phyloP scores from a whole-genome alignment of 2,888 invertebrate genomes.

The Heteropelma amictum region DNA sequence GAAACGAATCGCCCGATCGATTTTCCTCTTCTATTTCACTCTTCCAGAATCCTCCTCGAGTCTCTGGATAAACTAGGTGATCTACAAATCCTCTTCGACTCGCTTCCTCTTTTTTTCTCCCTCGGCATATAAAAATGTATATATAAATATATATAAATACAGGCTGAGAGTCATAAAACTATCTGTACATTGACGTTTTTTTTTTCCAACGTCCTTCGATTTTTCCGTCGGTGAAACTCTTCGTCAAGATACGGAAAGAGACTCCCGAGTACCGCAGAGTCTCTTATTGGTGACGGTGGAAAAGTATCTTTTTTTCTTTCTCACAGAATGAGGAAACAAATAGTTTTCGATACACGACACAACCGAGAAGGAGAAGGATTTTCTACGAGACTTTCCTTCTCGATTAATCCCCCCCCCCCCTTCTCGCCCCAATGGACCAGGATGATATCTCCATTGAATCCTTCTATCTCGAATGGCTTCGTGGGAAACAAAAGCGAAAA shows the following conservation, averaged over 20 bases:
- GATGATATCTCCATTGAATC: too few relatives aligned
- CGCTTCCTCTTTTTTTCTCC: conserved; percentile 9
- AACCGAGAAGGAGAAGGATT: background rate
- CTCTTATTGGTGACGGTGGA: conserved; percentile 28
- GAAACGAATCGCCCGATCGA: conserved; percentile 68
- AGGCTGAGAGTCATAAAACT: too few relatives aligned
- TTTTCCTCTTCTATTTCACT: conserved; percentile 44
- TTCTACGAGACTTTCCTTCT: background rate
- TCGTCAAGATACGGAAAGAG: conserved; percentile 11
- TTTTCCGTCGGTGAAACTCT: conserved; percentile 23
- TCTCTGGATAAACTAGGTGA: conserved; percentile 36
- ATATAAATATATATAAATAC: background rate
- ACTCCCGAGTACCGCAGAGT: conserved; percentile 9
- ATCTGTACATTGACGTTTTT: too few relatives aligned
- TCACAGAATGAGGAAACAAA: conserved; percentile 25
- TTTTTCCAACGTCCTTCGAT: conserved; percentile 16
- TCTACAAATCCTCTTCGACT: conserved; percentile 8
- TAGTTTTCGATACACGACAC: conserved; percentile 43
- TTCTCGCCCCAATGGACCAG: too few relatives aligned
- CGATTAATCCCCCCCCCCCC: background rate
- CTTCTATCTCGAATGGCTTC: too few relatives aligned
- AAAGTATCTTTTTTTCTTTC: conserved; percentile 26
- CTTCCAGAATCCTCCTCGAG: conserved; percentile 43
- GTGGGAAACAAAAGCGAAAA: too few relatives aligned
- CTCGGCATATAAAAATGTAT: background rate